Evolutionary conservation across 2,797 vertebrate genomes (phyloP), one percentile per base, ranked within the genome.

Genomic region (Hephaestus fuliginosus): DNA sequence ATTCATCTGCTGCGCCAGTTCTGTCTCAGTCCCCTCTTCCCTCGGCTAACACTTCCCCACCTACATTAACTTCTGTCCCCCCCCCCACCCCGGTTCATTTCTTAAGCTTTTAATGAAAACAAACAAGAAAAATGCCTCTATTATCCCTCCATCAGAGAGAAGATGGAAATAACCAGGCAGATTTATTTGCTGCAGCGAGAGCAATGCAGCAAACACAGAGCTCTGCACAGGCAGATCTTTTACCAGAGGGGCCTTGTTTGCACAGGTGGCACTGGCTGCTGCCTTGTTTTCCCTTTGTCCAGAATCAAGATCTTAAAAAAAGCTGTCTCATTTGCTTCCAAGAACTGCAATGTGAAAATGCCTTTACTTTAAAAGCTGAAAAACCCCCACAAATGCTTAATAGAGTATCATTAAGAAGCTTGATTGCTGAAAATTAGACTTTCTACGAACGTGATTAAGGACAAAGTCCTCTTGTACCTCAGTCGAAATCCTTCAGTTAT

Each of bases 351-450:
- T 25, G 82, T 79, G 88, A 91, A 93, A 94, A 94, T 86, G 89
- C 41, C 83, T 92, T 94, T 90, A 92, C 86, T 88, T 86, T 85
- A 84, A 90, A 83, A 78, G 78, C 89, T 77, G 53, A 64, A 75
- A 62, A 74, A 76, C 84, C 48, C 44, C 39, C 83, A 80, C 22
- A 74, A 91, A 87, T 78, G 82, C 84, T 83, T 93, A 93, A 95
- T 92, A 85, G 83, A 65, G 87, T 41, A 78, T 90, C 91, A 95
- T 95, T 95, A 95, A 80, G 85, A 84, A 88, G 69, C 72, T 70
- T 94, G 89, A 95, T 95, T 92, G 88, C 80, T 91, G 92, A 88
- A 92, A 94, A 95, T 95, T 93, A 89, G 68, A 78, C 85, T 86
- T 89, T 87, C 78, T 91, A 91, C 85, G 55, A 89, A 92, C 88